phyloP scores from a whole-genome alignment of 2,888 invertebrate species.

The Zonitis immaculata region DNA sequence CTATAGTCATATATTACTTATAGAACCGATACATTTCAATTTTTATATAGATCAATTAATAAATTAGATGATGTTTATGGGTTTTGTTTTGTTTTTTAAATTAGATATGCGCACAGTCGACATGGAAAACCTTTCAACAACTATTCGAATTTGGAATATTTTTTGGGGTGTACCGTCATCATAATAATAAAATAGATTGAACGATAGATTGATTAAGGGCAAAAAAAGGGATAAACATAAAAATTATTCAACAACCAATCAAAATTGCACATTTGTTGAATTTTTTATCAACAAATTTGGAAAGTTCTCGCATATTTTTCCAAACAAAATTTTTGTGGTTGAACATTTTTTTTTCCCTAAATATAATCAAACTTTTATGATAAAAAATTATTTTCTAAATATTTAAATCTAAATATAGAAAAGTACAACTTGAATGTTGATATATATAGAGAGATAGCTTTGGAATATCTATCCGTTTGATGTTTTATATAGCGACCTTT shows the following conservation, averaged over 20 bases:
- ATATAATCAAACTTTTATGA: too few species aligned
- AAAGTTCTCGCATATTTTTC: background rate
- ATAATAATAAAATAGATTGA: conserved; percentile 2
- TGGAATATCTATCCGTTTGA: conserved; percentile 35
- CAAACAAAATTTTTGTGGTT: background rate
- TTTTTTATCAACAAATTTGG: too few species aligned
- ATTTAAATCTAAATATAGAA: too few species aligned
- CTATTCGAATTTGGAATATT: background rate
- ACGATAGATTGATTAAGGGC: conserved; percentile 1
- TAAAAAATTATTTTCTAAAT: too few species aligned
- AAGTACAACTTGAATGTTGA: too few species aligned
- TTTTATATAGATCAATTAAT: conserved; percentile 5
- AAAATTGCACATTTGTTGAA: too few species aligned
- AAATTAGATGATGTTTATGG: conserved; percentile 4
- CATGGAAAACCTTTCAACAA: conserved; percentile 7
- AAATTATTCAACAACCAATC: background rate
- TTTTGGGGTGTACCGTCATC: background rate
- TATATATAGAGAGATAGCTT: conserved; percentile 19
- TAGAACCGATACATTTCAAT: too few species aligned
- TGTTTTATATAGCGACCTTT: conserved; percentile 31
- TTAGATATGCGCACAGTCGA: conserved; percentile 1
- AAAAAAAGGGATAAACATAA: background rate
- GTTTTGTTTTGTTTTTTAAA: too few species aligned
- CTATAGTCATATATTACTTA: background rate
- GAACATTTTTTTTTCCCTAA: too few species aligned